Percentiles rank a stretch among this genome's conserved stretches.
phyloP scores from a whole-genome alignment of 2,797 vertebrate species.

The Clarias platycephalus region DNA sequence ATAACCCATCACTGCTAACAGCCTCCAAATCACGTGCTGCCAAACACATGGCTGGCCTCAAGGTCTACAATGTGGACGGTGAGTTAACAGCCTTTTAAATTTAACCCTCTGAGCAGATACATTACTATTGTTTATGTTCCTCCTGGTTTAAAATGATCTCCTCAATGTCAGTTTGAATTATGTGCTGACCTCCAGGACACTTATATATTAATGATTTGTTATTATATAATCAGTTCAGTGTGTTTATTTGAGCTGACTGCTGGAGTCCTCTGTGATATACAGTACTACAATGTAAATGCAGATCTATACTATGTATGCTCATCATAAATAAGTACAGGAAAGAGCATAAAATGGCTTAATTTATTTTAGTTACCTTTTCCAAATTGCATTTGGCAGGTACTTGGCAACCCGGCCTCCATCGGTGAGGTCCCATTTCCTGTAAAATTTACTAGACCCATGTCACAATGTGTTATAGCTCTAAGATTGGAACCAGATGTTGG shows the following conservation, averaged over 20 bases:
- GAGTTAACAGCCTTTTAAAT: slow-evolving; percentile 60
- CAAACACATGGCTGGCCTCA: slow-evolving; percentile 90
- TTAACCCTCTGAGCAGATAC: neutral
- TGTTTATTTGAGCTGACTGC: neutral
- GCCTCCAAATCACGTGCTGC: slow-evolving; percentile 86
- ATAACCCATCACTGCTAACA: slow-evolving; percentile 87
- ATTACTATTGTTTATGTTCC: neutral
- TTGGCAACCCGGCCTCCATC: neutral
- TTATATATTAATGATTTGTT: neutral
- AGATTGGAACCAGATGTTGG: neutral
- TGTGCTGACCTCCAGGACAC: neutral
- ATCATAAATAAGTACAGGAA: neutral
- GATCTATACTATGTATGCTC: neutral
- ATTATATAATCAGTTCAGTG: neutral
- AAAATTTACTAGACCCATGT: neutral
- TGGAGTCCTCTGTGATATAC: neutral
- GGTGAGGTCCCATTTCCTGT: neutral
- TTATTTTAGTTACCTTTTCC: neutral
- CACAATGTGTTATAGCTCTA: neutral
- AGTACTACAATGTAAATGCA: neutral
- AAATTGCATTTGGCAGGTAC: neutral
- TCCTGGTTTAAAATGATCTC: neutral
- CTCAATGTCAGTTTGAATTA: neutral
- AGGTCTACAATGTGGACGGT: slow-evolving; percentile 95
- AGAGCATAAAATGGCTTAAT: neutral